phyloP scores from a whole-genome alignment of 1,140 invertebrate genomes.

The Tigriopus japonicus region DNA sequence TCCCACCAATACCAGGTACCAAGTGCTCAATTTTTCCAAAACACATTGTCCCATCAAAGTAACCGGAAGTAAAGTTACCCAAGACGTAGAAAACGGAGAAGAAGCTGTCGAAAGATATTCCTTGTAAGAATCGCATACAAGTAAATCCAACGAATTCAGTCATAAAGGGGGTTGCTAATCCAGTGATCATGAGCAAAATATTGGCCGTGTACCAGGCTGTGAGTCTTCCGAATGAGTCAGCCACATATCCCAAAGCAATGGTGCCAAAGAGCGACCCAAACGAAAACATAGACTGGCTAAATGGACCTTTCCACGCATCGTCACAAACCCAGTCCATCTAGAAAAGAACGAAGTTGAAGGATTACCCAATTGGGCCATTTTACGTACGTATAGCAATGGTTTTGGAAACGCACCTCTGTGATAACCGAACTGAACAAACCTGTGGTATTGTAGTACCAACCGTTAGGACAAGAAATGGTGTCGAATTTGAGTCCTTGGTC shows the following conservation, averaged over 20 bases:
- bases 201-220: not conserved
- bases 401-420: not conserved
- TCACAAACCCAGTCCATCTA: not conserved
- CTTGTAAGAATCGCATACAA: not conserved
- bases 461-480: not conserved
- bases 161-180: not conserved
- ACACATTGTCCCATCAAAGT: no score
- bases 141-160: not conserved
- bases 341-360: no score
- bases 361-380: no score
- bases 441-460: not conserved
- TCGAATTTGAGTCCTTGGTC: not conserved
- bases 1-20: no score
- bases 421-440: not conserved
- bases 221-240: not conserved
- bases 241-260: not conserved
- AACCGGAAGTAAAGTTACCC: no score
- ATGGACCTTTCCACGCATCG: not conserved
- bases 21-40: no score
- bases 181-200: not conserved
- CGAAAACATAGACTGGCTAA: not conserved
- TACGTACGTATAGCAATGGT: no score
- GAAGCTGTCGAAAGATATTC: not conserved
- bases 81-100: not conserved
- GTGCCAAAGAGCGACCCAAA: not conserved